Conservation (phyloP, 2,797 vertebrate genomes). For the Glossophaga mutica region DNA sequence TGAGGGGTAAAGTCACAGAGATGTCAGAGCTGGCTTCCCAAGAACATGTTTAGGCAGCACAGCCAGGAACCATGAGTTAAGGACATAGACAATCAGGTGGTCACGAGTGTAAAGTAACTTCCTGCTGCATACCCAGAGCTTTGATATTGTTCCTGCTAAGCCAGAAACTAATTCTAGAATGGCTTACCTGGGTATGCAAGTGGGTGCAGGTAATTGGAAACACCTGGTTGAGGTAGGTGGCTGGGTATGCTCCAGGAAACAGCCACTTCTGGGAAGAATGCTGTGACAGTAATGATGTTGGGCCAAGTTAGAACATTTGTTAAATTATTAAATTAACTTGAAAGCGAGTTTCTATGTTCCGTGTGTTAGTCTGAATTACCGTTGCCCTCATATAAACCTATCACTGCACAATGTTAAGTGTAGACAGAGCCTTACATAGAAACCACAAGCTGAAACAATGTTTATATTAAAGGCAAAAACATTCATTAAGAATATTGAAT, state of each 20-base stretch:
- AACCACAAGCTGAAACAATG: not conserved
- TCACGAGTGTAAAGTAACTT: not conserved
- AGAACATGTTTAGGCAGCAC: not conserved
- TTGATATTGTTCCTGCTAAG: not conserved
- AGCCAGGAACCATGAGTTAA: not conserved
- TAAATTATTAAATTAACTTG: not conserved
- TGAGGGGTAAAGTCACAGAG: not conserved
- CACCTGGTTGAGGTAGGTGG: conserved; percentile 63
- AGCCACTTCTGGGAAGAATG: conserved; percentile 39
- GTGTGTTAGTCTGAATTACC: not conserved
- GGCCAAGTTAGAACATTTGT: not conserved
- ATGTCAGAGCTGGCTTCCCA: not conserved
- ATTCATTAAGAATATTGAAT: not conserved
- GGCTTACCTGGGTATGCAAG: conserved; percentile 18
- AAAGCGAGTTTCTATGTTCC: conserved; percentile 16
- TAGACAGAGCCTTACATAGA: not conserved
- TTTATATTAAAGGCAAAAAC: not conserved
- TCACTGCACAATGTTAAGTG: not conserved
- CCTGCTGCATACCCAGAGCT: not conserved
- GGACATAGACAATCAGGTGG: not conserved
- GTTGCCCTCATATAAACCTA: not conserved
- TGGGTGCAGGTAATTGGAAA: conserved; percentile 63
- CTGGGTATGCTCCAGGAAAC: conserved; percentile 50
- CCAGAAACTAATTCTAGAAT: conserved; percentile 11
- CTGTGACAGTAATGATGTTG: not conserved